Evolutionary conservation across 1,140 invertebrate species (phyloP).

Genomic region (Drosophila orosa): DNA sequence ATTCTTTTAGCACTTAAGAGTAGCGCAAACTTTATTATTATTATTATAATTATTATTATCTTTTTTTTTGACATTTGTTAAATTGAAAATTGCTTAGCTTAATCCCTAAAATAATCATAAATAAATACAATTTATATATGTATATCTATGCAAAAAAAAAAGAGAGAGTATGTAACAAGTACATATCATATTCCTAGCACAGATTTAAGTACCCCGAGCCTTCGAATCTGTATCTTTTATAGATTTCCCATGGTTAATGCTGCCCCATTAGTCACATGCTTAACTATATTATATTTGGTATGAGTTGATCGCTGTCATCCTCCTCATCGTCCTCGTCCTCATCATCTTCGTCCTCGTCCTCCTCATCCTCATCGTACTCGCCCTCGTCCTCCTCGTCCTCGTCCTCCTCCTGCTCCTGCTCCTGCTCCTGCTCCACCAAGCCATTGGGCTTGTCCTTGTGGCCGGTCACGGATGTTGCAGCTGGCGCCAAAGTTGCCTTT

Average conservation of each 20-base stretch:
- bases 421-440: background rate
- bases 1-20: conserved; percentile 27
- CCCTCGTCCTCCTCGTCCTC: conserved; percentile 51
- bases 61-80: conserved; percentile 69
- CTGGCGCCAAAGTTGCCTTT: conserved; percentile 29
- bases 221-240: background rate
- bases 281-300: conserved; percentile 77
- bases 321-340: conserved; percentile 70
- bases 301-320: conserved; percentile 76
- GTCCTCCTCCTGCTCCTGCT: conserved; percentile 16
- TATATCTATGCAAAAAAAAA: conserved; percentile 43
- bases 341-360: conserved; percentile 60
- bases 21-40: conserved; percentile 47
- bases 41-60: conserved; percentile 31
- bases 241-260: conserved; percentile 6
- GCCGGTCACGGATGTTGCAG: conserved; percentile 24
- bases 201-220: too few relatives aligned
- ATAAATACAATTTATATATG: conserved; percentile 66
- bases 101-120: conserved; percentile 58
- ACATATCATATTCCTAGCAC: too few relatives aligned
- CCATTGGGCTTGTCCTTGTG: conserved; percentile 27
- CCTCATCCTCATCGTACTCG: conserved; percentile 68
- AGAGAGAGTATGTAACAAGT: too few relatives aligned
- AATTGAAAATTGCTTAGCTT: conserved; percentile 62
- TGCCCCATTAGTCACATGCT: conserved; percentile 16